Evolutionary conservation across 2,888 invertebrate genomes (phyloP), one percentile per base, ranked within the genome.

Genomic region (Cylloceria caligata): DNA sequence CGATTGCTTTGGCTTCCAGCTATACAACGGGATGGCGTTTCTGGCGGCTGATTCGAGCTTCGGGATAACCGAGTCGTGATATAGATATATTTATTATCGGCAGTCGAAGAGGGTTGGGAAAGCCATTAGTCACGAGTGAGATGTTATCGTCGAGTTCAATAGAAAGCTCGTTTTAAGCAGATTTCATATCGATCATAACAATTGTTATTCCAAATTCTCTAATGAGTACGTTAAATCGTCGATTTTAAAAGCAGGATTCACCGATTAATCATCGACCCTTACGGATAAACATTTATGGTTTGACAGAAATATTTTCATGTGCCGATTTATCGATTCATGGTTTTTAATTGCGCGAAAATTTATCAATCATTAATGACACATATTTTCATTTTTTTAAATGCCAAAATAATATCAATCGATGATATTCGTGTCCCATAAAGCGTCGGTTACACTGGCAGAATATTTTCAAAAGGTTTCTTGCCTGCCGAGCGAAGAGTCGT

Each of bases 11-110:
- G n/a, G 52, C 68, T 19, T 13, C 42, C 39, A 30, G 67, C 47
- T 27, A 55, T 11, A 73, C 73, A 79, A 79, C 60, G 36, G 67
- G 24, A 55, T 47, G 60, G 39, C 39, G 21, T 49, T 34, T 69
- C 30, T 21, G 62, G 5, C 34, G 62, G 68, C 62, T 64, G 74
- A 74, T 16, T 62, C 60, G 13, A 60, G 68, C 67, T 55, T 5
- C 39, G 16, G 2, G 16, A 47, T 72, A 39, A 19, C 47, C 67
- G 19, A 57, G 3, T 60, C 60, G 49, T 68, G 52, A 69, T 60
- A 73, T 34, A 64, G 36, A 80, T 68, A 52, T 80, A 80, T 69
- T 69, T 36, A 74, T 74, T 55, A 55, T 74, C 11, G 69, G 55
- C 47, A 60, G 16, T 57, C 60, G 16, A 64, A 21, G 62, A 45